A percentile compares a stretch with the other conserved stretches of the same genome.
phyloP scores from a whole-genome alignment of 2,113 vertebrate genomes.

The Podarcis raffonei region DNA sequence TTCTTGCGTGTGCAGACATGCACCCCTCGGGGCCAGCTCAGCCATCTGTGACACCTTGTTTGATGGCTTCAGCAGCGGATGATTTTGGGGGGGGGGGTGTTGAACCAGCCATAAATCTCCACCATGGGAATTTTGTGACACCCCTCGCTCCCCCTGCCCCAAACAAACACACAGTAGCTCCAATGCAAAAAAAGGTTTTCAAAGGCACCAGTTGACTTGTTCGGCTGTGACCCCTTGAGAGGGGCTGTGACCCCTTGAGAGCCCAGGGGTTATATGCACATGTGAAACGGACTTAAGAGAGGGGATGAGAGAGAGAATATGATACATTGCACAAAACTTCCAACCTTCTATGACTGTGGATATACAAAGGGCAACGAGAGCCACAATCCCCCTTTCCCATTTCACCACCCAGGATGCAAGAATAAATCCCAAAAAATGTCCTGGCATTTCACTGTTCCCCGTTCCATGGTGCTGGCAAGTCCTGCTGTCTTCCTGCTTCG shows the following conservation, averaged over 20 bases:
- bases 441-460: not conserved
- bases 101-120: not conserved
- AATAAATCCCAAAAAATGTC: not conserved
- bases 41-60: not conserved
- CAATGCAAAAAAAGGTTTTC: not conserved
- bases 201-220: not conserved
- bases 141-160: no score
- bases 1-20: no score
- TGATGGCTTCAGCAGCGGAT: not conserved
- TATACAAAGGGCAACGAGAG: not conserved
- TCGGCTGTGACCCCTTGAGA: not conserved
- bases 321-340: not conserved
- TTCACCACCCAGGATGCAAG: no score
- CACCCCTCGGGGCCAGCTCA: not conserved
- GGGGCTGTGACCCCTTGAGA: not conserved
- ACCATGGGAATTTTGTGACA: no score
- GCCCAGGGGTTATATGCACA: not conserved
- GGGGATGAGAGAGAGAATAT: not conserved
- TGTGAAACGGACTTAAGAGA: not conserved
- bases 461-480: rapidly evolving
- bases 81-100: not conserved
- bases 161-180: not conserved
- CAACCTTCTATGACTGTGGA: not conserved
- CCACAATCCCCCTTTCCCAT: not conserved
- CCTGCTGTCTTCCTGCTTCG: no score